Evolutionary conservation across 2,113 vertebrate species (phyloP).

Genomic region (Mobula birostris): DNA sequence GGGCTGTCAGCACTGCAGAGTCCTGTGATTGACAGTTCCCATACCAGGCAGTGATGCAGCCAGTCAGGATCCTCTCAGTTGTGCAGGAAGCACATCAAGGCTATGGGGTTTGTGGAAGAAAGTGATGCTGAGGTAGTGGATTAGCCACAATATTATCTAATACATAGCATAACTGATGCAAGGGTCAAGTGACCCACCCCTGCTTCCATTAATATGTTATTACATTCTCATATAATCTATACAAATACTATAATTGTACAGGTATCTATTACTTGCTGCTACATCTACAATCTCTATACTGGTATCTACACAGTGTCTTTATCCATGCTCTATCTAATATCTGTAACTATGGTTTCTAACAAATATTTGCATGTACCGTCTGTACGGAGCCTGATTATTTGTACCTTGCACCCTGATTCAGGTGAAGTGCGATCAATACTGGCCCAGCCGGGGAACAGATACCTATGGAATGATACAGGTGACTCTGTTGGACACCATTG

Average conservation of each 20-base stretch:
- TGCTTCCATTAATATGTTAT: no score
- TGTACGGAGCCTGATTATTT: neutral
- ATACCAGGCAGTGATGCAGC: no score
- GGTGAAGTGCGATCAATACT: conserved; percentile 98
- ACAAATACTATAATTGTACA: neutral
- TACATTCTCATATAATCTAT: neutral
- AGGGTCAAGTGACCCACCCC: no score
- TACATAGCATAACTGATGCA: no score
- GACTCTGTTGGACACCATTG: conserved; percentile 87
- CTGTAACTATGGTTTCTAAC: no score
- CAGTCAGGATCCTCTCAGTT: no score
- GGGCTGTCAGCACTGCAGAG: no score
- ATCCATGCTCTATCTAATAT: neutral
- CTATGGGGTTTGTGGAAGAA: no score
- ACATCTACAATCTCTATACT: neutral
- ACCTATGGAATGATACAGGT: conserved; percentile 96
- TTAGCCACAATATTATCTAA: no score
- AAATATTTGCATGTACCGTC: neutral
- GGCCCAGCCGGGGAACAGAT: conserved; percentile 86
- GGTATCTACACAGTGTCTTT: neutral
- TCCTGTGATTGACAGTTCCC: no score
- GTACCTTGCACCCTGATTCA: conserved; percentile 44
- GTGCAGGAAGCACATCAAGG: no score
- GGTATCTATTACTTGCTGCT: neutral
- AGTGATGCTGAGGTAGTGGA: no score